Base-by-base conservation (phyloP, 2,888 invertebrate genomes). In the Melitaea athalia region DNA sequence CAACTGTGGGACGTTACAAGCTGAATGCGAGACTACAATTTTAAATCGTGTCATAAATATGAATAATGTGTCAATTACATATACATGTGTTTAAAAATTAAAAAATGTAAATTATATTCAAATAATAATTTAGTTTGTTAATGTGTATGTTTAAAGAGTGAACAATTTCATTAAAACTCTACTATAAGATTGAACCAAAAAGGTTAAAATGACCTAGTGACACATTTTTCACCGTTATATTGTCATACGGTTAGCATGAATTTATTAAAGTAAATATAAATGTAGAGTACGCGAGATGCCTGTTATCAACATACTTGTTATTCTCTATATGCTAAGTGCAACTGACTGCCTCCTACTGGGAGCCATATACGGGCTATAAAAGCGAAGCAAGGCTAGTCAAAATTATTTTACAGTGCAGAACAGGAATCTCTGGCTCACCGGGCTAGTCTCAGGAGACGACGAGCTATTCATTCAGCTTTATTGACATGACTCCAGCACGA, bases 261-360 rank as follows among this genome's bases (percentile, higher is more conserved):
- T 7, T 33, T 7, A 15, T n/a, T 55, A 6, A 33, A n/a, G 31
- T 14, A 0, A 55, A 33, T 55, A 5, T 33, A 38, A 55, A 38
- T 7, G 33, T 55, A 33, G 11, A 33, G 31, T 5, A 55, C 33
- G 8, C n/a, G 49, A 45, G 14, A 55, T 5, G 38, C n/a, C n/a
- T n/a, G 33, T 55, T 33, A 2, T 33, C 14, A 38, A 38, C 38
- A 38, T 8, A 38, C 12, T 11, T 17, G 33, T n/a, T 8, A 14
- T 5, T 50, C 15, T 4, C 31, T 31, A 31, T 4, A 38, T 17
- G 42, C 42, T 42, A 38, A 57, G 42, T 57, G 15, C 15, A 57
- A 33, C 57, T 57, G 57, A 57, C 57, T 15, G 10, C 11, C n/a
- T 15, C 57, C n/a, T 57, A 42, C 15, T n/a, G 57, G 38, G 38